These are phyloP conservation scores for Ptilodon capucinus DNA, from an alignment of 2,888 invertebrate species.

Conservation along the genomic window DNA sequence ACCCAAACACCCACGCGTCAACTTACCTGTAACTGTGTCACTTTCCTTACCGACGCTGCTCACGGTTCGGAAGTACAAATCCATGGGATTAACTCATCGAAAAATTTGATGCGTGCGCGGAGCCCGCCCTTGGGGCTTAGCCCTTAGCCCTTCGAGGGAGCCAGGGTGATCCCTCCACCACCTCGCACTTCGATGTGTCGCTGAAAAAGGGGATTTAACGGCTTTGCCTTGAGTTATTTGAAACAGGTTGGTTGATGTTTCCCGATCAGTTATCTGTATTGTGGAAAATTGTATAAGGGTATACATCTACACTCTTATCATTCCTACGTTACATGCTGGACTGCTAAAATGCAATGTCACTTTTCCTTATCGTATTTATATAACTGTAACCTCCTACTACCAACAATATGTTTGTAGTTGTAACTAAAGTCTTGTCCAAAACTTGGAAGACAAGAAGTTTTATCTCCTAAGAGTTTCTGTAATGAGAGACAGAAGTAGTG, in stretches of 20 bases:
- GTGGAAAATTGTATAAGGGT: not conserved
- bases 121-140: conserved; percentile 53
- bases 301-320: not conserved
- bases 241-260: conserved; percentile 38
- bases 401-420: no score
- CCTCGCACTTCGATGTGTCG: conserved; percentile 47
- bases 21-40: conserved; percentile 5
- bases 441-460: no score
- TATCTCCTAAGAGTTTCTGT: no score
- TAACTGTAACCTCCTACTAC: no score
- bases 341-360: no score
- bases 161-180: conserved; percentile 34
- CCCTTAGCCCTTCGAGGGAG: conserved; percentile 6
- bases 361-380: no score
- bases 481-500: no score
- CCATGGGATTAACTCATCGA: conserved; percentile 57
- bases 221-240: conserved; percentile 42
- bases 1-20: not conserved
- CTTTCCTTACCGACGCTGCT: conserved; percentile 27
- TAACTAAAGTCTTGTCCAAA: no score
- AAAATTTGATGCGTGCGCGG: conserved; percentile 67
- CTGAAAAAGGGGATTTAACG: conserved; percentile 52
- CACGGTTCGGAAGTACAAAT: conserved; percentile 43
- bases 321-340: no score
- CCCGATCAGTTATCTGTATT: conserved; percentile 13